These are phyloP conservation scores for Antennarius striatus DNA, from an alignment of 2,113 vertebrate genomes.

Conservation along the genomic window DNA sequence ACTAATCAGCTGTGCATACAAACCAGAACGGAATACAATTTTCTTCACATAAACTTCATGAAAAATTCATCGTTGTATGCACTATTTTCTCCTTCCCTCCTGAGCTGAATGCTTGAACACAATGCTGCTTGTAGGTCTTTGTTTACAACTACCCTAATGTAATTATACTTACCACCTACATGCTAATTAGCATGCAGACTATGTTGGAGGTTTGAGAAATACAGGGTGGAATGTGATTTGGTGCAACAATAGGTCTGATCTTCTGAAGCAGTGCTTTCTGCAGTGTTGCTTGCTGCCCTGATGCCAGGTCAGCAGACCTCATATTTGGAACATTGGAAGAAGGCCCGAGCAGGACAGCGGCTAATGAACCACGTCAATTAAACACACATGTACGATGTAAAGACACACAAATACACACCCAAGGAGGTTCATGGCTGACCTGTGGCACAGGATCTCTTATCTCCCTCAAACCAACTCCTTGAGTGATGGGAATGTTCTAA, in stretches of 20 bases:
- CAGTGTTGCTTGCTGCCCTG: background rate
- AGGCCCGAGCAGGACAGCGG: constrained; percentile 4
- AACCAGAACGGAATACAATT: constrained; percentile 9
- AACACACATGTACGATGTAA: constrained; percentile 19
- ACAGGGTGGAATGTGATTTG: constrained; percentile 44
- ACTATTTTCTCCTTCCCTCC: constrained; percentile 49
- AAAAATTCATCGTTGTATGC: constrained; percentile 44
- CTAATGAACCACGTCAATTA: constrained; percentile 16
- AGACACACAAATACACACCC: constrained; percentile 29
- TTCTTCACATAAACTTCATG: constrained; percentile 33
- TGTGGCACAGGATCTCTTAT: constrained; percentile 60
- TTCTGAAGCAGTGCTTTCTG: constrained; percentile 28
- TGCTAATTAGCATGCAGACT: constrained; percentile 64
- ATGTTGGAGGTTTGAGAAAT: constrained; percentile 55
- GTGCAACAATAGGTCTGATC: constrained; percentile 40
- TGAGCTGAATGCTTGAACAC: constrained; percentile 49
- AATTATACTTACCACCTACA: constrained; percentile 73
- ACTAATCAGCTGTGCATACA: constrained; percentile 3
- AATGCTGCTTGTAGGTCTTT: constrained; percentile 61
- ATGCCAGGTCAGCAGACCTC: constrained; percentile 2
- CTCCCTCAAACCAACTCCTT: constrained; percentile 65
- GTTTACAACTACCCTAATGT: constrained; percentile 66
- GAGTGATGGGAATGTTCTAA: constrained; percentile 73
- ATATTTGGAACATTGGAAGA: constrained; percentile 9
- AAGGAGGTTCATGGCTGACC: constrained; percentile 21